Conservation (phyloP, 2,888 invertebrate species). For the Julus scanicus region DNA sequence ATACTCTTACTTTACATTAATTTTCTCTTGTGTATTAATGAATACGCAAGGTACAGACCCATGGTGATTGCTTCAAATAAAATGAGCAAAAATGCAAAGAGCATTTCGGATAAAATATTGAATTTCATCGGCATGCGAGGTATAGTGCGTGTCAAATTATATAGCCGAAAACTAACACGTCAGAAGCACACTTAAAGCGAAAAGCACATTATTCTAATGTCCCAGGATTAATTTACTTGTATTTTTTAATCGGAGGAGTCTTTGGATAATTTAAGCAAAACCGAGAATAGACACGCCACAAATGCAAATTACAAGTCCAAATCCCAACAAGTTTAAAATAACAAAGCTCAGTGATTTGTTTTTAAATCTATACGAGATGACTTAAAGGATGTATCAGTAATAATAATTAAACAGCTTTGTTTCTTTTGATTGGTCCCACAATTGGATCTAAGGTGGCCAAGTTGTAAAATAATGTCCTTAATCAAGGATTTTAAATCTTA, state of each 20-base stretch:
- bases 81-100: background rate
- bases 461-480: background rate
- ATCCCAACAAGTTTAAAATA: too few species aligned
- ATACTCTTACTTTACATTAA: constrained; percentile 37
- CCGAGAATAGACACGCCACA: background rate
- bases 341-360: too few species aligned
- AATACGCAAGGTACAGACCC: constrained; percentile 29
- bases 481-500: background rate
- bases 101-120: constrained; percentile 37
- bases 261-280: background rate
- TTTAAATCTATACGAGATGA: background rate
- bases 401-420: background rate
- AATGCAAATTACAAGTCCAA: background rate
- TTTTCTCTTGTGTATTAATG: constrained; percentile 42
- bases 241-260: constrained; percentile 12
- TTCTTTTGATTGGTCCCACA: background rate
- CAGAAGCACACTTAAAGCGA: background rate
- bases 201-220: background rate
- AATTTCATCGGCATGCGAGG: constrained; percentile 31
- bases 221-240: background rate
- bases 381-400: background rate
- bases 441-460: background rate
- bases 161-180: constrained; percentile 6
- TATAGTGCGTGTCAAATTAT: background rate
- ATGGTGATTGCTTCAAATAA: constrained; percentile 38